phyloP scores from a whole-genome alignment of 2,797 vertebrate species.

The Pogonophryne albipinna region DNA sequence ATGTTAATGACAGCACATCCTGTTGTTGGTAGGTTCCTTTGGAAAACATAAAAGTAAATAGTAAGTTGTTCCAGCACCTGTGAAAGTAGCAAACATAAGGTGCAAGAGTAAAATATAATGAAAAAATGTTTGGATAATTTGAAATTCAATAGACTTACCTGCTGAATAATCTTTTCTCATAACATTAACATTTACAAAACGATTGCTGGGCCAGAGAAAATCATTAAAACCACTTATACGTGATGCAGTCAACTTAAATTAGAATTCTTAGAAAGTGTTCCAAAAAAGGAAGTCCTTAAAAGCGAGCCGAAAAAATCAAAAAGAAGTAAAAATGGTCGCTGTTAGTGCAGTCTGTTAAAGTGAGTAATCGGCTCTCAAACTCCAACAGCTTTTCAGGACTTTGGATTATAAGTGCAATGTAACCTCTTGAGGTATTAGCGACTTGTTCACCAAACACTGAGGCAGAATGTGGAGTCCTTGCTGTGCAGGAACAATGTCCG shows the following conservation, averaged over 20 bases:
- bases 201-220: neutral
- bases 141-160: conserved; percentile 48
- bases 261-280: conserved; percentile 21
- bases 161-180: conserved; percentile 10
- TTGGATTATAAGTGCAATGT: conserved; percentile 63
- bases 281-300: conserved; percentile 10
- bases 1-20: neutral
- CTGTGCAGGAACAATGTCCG: conserved; percentile 36
- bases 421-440: conserved; percentile 60
- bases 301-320: conserved; percentile 7
- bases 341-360: conserved; percentile 33
- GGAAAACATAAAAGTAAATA: neutral
- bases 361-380: conserved; percentile 78
- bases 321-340: conserved; percentile 21
- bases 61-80: conserved; percentile 25
- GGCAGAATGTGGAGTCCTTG: conserved; percentile 50
- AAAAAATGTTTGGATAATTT: neutral
- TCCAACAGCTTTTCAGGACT: conserved; percentile 69
- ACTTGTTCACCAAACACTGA: conserved; percentile 36
- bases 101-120: neutral
- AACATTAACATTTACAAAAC: neutral
- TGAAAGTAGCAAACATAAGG: conserved; percentile 15
- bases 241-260: neutral
- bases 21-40: conserved; percentile 6
- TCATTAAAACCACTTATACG: conserved; percentile 9